These are phyloP conservation scores for Berghia stephanieae DNA, from an alignment of 1,140 invertebrate species.

Conservation along the genomic window DNA sequence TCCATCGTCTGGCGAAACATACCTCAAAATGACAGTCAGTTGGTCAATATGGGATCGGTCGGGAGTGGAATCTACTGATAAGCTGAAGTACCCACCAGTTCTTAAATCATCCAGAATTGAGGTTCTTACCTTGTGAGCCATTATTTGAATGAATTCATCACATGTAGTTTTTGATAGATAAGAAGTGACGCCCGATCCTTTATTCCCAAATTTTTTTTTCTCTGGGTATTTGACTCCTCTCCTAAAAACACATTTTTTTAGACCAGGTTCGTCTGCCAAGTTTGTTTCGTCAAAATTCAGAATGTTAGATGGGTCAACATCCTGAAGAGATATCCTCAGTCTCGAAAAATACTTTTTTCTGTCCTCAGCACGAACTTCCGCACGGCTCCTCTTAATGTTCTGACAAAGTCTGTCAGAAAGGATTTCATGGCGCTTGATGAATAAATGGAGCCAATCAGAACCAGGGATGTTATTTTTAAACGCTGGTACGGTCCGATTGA, in stretches of 20 bases:
- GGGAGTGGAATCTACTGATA: no score
- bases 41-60: no score
- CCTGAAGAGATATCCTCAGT: background rate
- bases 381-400: constrained; percentile 15
- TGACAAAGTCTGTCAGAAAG: constrained; percentile 15
- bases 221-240: constrained; percentile 63
- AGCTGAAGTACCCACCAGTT: no score
- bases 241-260: constrained; percentile 55
- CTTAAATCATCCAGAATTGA: no score
- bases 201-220: no score
- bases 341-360: background rate
- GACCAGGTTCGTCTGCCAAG: constrained; percentile 63
- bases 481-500: background rate
- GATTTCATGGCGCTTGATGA: constrained; percentile 11
- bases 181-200: no score
- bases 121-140: no score
- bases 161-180: no score
- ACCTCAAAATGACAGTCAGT: no score
- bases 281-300: constrained; percentile 65
- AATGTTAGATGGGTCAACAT: constrained; percentile 17
- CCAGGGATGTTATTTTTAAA: constrained; percentile 17
- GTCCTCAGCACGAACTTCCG: background rate
- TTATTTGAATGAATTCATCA: no score
- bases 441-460: background rate
- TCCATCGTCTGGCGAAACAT: no score